Percentiles rank a stretch among this genome's conserved stretches.
phyloP scores from a whole-genome alignment of 2,113 vertebrate species.

The Calyptomena viridis region DNA sequence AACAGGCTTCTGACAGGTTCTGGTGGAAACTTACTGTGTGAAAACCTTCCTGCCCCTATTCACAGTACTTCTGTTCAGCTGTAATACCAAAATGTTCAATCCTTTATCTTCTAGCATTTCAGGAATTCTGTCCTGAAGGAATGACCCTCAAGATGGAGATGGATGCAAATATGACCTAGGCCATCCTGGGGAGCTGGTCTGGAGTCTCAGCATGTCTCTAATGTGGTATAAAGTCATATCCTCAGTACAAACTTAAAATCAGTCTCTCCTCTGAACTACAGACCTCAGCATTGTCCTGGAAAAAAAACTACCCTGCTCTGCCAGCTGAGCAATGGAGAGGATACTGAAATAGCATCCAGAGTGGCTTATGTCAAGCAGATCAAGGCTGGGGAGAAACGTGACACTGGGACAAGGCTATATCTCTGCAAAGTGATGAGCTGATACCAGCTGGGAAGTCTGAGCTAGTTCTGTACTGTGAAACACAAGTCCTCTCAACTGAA shows the following conservation, averaged over 20 bases:
- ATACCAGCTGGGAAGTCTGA: conserved; percentile 13
- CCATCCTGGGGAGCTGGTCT: background rate
- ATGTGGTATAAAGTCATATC: background rate
- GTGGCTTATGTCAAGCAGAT: background rate
- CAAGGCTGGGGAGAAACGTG: conserved; percentile 8
- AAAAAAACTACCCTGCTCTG: background rate
- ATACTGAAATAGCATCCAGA: conserved; percentile 32
- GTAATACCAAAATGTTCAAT: background rate
- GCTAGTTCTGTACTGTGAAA: background rate
- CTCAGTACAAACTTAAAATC: background rate
- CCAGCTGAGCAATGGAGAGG: background rate
- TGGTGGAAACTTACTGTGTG: background rate
- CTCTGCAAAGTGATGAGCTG: background rate
- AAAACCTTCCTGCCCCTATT: background rate
- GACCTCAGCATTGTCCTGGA: background rate
- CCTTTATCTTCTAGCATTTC: background rate
- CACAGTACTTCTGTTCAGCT: background rate
- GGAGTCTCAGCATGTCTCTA: background rate
- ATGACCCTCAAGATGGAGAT: background rate
- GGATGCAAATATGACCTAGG: background rate
- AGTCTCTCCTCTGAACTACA: background rate
- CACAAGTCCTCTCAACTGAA: background rate
- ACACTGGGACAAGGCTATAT: background rate
- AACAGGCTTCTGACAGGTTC: background rate
- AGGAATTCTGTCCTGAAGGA: background rate